Base-by-base conservation (phyloP, 2,888 invertebrate genomes). In the Caenorhabditis afra region DNA sequence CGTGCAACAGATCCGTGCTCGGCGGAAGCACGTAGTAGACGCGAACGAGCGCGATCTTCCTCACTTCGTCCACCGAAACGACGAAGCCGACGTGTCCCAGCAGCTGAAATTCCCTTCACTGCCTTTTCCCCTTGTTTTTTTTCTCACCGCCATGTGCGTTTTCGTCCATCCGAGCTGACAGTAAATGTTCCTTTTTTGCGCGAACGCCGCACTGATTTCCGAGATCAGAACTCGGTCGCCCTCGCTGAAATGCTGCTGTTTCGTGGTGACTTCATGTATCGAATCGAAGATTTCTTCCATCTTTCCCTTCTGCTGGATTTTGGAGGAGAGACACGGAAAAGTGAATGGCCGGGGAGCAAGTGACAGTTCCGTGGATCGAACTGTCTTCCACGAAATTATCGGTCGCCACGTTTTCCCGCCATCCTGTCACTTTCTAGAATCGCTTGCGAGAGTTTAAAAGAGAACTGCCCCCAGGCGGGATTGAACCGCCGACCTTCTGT, bases 401-500 rank as follows among this genome's bases (percentile, higher is more conserved):
- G 44, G 44, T 44, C 44, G n/a, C 11, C 44, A 44, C 44, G 44
- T 44, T 44, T 44, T n/a, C n/a, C n/a, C n/a, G n/a, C n/a, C n/a
- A n/a, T n/a, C 7, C 11, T 39, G 39, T 39, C 11, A 11, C 11
- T 39, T 39, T 39, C 39, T 11, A n/a, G n/a, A n/a, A n/a, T n/a
- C n/a, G n/a, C n/a, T n/a, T n/a, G n/a, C n/a, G n/a, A n/a, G n/a
- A n/a, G n/a, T n/a, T n/a, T n/a, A n/a, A n/a, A n/a, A n/a, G n/a
- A n/a, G n/a, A n/a, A n/a, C n/a, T 29, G 29, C 29, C 29, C 29
- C 29, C 29, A 29, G 29, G 29, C 84, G 84, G 86, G 86, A 86
- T 86, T 83, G 86, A 86, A 86, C 86, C 85, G 82, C 86, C 87
- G 88, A 87, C 87, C 88, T 87, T 87, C 86, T 87, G 88, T 88